Base-by-base conservation (phyloP, 1,140 invertebrate genomes). In the Dolichoris vasculosae region DNA sequence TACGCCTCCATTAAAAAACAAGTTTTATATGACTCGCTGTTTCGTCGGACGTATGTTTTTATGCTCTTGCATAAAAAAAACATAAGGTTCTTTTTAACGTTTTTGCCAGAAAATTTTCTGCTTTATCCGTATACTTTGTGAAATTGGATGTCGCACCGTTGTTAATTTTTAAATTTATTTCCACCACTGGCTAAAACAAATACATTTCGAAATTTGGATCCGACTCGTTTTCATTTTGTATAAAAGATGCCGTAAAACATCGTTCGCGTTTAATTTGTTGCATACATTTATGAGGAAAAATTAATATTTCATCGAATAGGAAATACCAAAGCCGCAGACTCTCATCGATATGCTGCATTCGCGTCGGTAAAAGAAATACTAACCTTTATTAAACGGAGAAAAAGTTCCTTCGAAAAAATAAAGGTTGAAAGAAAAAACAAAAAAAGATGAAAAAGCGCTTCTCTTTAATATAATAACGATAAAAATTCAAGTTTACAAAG, bases 11-110 rank as follows among this genome's bases (percentile, higher is more conserved):
- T 84, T 67, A 76, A 76, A 48, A 46, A 77, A 82, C n/a, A 80
- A 73, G 43, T 64, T 82, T 83, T 86, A 86, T 81, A 87, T 84
- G 63, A 78, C 51, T 67, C 85, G 59, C 48, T 71, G 20, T 75
- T 59, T 77, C 63, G 77, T 67, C 59, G 23, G 64, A 79, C 69
- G 81, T 71, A 55, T 85, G 77, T 79, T 85, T 85, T 85, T 77
- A 71, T 48, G 73, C 35, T 30, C 46, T 81, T 38, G 84, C 71
- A 59, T 77, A 82, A 86, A 82, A 76, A 67, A 48, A 26, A 23
- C 55, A 69, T 46, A 79, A 84, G 46, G 75, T 35, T 64, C 30
- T 48, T 67, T 55, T 77, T 76, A 64, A 67, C 59, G 78, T 64
- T 80, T 78, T 64, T 38, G 13, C 59, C 78, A 46, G 78, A 67